phyloP scores from a whole-genome alignment of 2,113 vertebrate genomes.

The Ranitomeya variabilis region DNA sequence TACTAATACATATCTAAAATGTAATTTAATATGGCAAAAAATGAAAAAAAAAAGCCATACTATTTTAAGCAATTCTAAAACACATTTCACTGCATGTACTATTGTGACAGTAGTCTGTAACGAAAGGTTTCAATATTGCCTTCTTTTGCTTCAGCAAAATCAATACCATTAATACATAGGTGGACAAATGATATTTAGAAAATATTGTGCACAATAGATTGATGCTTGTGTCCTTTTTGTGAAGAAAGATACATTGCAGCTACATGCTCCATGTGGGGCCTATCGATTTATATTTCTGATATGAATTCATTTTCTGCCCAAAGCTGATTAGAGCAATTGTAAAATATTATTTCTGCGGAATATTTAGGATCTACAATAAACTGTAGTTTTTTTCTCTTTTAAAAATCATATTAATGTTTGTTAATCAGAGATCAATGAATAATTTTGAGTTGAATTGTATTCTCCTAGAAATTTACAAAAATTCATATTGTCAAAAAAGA shows the following conservation, averaged over 20 bases:
- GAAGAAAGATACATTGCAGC: conserved; percentile 60
- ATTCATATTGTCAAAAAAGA: too few relatives aligned
- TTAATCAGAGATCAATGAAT: too few relatives aligned
- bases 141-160: conserved; percentile 59
- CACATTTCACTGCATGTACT: background rate
- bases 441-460: too few relatives aligned
- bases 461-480: too few relatives aligned
- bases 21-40: conserved; percentile 62
- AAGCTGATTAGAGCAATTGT: conserved; percentile 66
- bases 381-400: too few relatives aligned
- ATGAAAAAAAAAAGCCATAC: conserved; percentile 51
- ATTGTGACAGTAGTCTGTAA: background rate
- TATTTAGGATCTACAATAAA: background rate
- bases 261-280: conserved; percentile 62
- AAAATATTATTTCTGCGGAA: conserved; percentile 58
- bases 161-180: conserved; percentile 66
- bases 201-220: conserved; percentile 61
- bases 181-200: conserved; percentile 62
- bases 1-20: conserved; percentile 69
- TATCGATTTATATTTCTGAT: conserved; percentile 65
- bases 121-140: conserved; percentile 59
- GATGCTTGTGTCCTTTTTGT: conserved; percentile 62
- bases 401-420: too few relatives aligned
- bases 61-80: conserved; percentile 6
- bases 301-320: conserved; percentile 66